Conservation (phyloP, 2,888 invertebrate genomes). For the Drosophila ezoana region DNA sequence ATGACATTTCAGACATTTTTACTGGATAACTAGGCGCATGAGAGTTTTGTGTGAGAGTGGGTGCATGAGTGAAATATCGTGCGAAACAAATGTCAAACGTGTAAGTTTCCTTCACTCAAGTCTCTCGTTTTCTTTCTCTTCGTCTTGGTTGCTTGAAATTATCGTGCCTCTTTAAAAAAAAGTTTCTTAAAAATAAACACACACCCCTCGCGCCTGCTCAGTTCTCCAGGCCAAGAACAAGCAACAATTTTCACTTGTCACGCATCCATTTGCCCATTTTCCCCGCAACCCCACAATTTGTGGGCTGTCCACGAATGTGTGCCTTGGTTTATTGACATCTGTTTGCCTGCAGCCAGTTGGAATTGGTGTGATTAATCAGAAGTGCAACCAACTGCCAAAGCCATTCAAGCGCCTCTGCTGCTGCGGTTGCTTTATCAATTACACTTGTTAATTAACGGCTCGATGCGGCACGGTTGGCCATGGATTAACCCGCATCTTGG, state of each 20-base stretch:
- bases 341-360: conserved; percentile 34
- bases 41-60: conserved; percentile 44
- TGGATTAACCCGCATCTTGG: conserved; percentile 70
- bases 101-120: not conserved
- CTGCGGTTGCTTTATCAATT: conserved; percentile 65
- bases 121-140: conserved; percentile 11
- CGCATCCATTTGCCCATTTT: conserved; percentile 43
- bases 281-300: conserved; percentile 1
- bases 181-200: conserved; percentile 51
- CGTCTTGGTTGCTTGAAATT: conserved; percentile 49
- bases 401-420: conserved; percentile 26
- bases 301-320: conserved; percentile 57
- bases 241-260: conserved; percentile 69
- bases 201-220: conserved; percentile 3
- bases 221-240: conserved; percentile 28
- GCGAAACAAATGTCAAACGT: conserved; percentile 69
- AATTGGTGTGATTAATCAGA: conserved; percentile 63
- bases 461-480: conserved; percentile 16
- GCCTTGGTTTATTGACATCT: conserved; percentile 73
- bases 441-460: conserved; percentile 76
- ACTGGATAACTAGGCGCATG: conserved; percentile 68
- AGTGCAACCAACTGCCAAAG: conserved; percentile 39
- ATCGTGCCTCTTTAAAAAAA: conserved; percentile 60
- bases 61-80: conserved; percentile 64
- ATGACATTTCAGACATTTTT: conserved; percentile 42